Percentiles rank a stretch among this genome's conserved stretches.
Conservation (phyloP, 2,888 invertebrate genomes). For the Agrotis puta region DNA sequence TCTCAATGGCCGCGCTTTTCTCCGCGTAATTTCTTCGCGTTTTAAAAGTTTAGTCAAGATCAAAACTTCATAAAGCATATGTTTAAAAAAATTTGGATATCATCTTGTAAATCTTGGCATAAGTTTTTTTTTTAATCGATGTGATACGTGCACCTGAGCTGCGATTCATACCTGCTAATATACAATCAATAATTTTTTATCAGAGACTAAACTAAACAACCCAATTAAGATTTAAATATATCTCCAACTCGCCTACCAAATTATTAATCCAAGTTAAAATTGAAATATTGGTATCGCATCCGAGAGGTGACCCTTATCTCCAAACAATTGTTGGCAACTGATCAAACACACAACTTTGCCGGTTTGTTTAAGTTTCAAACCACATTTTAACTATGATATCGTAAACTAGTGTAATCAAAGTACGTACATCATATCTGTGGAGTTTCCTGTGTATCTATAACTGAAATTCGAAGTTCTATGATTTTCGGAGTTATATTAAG, state of each 20-base stretch:
- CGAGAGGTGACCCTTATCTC: conserved; percentile 58
- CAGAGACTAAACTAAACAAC: background rate
- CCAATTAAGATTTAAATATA: conserved; percentile 18
- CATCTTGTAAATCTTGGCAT: too few species aligned
- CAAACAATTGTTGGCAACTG: conserved; percentile 62
- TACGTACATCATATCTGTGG: conserved; percentile 6
- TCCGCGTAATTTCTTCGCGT: too few species aligned
- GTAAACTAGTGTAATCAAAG: conserved; percentile 63
- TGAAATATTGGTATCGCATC: conserved; percentile 38
- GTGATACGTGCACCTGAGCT: too few species aligned
- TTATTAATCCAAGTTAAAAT: conserved; percentile 32
- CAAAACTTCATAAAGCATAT: too few species aligned
- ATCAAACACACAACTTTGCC: conserved; percentile 69
- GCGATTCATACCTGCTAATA: too few species aligned
- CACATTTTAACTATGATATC: conserved; percentile 65
- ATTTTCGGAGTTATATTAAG: conserved; percentile 7
- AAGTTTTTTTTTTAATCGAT: too few species aligned
- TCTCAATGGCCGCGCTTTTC: too few species aligned
- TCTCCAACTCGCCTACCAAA: conserved; percentile 9
- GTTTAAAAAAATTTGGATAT: too few species aligned
- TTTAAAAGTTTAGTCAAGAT: too few species aligned
- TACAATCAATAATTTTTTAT: background rate
- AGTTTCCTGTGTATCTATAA: background rate
- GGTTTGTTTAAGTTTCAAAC: conserved; percentile 61
- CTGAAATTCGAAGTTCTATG: background rate